Percentiles rank a stretch among this genome's conserved stretches.
phyloP scores from a whole-genome alignment of 2,888 invertebrate genomes.

The Leptinotarsa tumamoca region DNA sequence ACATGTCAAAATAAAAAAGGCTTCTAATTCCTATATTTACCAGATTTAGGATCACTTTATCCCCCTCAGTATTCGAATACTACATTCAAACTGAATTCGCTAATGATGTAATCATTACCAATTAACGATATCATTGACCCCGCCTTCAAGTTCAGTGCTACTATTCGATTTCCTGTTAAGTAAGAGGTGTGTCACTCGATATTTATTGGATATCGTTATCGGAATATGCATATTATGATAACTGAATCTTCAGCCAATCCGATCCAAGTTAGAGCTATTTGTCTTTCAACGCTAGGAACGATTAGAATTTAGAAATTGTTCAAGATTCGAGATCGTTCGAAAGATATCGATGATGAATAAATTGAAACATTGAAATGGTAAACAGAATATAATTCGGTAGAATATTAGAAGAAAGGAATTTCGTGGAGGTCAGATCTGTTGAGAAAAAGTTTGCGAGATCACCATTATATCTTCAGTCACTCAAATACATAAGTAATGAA shows the following conservation, averaged over 20 bases:
- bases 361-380: neutral
- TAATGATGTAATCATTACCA: constrained; percentile 65
- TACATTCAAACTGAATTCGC: neutral
- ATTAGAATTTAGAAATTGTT: constrained; percentile 13
- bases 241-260: constrained; percentile 27
- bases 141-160: constrained; percentile 38
- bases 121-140: constrained; percentile 37
- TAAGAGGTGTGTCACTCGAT: constrained; percentile 34
- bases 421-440: neutral
- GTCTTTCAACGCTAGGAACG: constrained; percentile 9
- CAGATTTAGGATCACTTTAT: too few species aligned
- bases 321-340: neutral
- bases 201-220: constrained; percentile 36
- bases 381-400: neutral
- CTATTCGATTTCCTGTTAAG: constrained; percentile 32
- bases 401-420: neutral
- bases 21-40: too few species aligned
- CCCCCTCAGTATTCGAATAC: too few species aligned
- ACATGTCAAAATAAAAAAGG: too few species aligned
- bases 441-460: too few species aligned
- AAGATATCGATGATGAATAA: neutral
- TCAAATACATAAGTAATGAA: too few species aligned
- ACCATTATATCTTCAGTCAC: too few species aligned
- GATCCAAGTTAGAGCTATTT: neutral
- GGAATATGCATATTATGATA: constrained; percentile 33